A percentile compares a stretch with the other conserved stretches of the same genome.
These are phyloP conservation scores for Catocala fraxini DNA, from an alignment of 2,888 invertebrate species.

Conservation along the genomic window DNA sequence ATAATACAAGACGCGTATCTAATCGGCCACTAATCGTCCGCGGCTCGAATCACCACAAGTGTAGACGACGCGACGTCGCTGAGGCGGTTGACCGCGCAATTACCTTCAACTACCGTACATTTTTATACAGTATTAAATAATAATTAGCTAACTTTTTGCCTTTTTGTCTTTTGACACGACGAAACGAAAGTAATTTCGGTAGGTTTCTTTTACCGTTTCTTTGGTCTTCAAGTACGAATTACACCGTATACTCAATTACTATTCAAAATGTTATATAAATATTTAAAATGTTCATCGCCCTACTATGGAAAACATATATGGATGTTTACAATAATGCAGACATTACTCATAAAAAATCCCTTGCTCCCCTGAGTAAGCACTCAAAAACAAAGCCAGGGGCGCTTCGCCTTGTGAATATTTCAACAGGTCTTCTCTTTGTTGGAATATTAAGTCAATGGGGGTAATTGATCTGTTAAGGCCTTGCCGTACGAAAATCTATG, in stretches of 20 bases:
- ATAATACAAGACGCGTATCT: constrained; percentile 21
- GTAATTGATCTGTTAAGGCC: constrained; percentile 85
- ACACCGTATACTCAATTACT: too few relatives aligned
- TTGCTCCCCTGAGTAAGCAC: constrained; percentile 74
- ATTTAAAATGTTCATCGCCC: constrained; percentile 52
- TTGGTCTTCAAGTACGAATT: too few relatives aligned
- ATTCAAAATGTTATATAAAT: too few relatives aligned
- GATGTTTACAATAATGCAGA: constrained; percentile 81
- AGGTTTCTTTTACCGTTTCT: too few relatives aligned
- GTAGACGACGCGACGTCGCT: constrained; percentile 58
- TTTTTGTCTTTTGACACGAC: too few relatives aligned
- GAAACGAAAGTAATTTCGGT: too few relatives aligned
- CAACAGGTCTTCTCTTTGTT: constrained; percentile 83
- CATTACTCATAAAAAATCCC: constrained; percentile 80
- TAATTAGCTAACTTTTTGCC: too few relatives aligned
- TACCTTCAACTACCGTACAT: constrained; percentile 1
- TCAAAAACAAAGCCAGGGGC: constrained; percentile 83
- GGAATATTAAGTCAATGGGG: constrained; percentile 86
- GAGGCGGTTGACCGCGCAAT: constrained; percentile 63
- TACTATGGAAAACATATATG: constrained; percentile 58
- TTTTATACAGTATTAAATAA: too few relatives aligned
- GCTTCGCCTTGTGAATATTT: constrained; percentile 82
- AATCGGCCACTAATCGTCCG: constrained; percentile 55
- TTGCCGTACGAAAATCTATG: constrained; percentile 65
- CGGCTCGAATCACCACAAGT: constrained; percentile 69